Conservation (phyloP, 2,113 vertebrate genomes). For the Petroica traversi region DNA sequence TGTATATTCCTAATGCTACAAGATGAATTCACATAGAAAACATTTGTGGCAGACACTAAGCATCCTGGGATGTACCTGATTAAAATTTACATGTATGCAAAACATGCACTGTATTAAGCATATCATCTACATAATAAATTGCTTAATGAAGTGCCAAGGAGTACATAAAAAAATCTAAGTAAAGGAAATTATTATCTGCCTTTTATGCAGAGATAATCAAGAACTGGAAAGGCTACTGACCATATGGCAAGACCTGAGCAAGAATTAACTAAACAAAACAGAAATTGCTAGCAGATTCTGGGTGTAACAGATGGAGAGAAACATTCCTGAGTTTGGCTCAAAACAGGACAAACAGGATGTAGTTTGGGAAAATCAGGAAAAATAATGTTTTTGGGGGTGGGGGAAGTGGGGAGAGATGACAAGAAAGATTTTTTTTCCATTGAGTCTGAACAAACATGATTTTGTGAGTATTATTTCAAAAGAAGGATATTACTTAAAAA, state of each 20-base stretch:
- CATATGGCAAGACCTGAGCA: background rate
- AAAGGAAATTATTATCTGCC: background rate
- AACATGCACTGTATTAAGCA: background rate
- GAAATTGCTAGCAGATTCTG: background rate
- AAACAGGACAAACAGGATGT: background rate
- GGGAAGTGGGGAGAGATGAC: no score
- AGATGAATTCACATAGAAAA: background rate
- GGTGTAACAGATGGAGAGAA: background rate
- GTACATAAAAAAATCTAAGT: background rate
- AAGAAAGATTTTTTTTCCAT: background rate
- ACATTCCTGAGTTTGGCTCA: background rate
- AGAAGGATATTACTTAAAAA: background rate
- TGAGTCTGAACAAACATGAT: background rate
- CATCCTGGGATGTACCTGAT: background rate
- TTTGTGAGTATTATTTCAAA: background rate
- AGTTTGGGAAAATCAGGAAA: background rate
- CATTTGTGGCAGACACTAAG: background rate
- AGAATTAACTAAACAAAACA: background rate
- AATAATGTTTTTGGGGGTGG: background rate
- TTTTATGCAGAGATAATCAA: background rate
- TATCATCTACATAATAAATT: background rate
- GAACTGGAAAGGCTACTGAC: background rate
- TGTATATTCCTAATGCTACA: background rate
- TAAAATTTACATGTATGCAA: background rate
- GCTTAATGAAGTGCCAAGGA: background rate